Conservation (phyloP, 1,140 invertebrate genomes). For the Sarcophaga bullata region DNA sequence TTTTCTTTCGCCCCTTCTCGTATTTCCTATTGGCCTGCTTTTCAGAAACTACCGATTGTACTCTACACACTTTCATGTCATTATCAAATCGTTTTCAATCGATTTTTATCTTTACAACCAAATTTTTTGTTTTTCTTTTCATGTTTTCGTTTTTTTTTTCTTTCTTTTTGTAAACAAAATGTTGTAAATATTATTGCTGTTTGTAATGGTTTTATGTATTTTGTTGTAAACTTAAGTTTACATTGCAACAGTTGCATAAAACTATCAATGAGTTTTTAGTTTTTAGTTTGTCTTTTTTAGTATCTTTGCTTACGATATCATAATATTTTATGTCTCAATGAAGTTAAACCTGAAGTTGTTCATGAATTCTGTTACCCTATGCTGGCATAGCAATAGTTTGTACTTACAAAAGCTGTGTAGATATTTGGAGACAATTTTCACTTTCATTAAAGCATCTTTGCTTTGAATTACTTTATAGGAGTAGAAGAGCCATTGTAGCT, state of each 20-base stretch:
- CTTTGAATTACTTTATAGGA: too few relatives aligned
- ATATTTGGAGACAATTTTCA: too few relatives aligned
- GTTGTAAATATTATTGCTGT: neutral
- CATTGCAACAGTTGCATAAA: slow-evolving; percentile 14
- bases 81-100: neutral
- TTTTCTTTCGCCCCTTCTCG: too few relatives aligned
- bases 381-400: too few relatives aligned
- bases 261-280: neutral
- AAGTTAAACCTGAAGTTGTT: slow-evolving; percentile 6
- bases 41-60: neutral
- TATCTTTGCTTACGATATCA: neutral
- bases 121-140: neutral
- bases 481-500: too few relatives aligned
- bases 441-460: too few relatives aligned
- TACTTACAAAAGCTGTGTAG: too few relatives aligned
- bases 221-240: neutral
- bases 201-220: neutral
- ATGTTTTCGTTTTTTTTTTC: too few relatives aligned
- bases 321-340: slow-evolving; percentile 23
- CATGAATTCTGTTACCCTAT: neutral
- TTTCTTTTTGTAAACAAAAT: neutral
- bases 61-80: neutral
- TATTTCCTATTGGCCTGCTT: neutral
- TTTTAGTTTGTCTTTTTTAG: neutral
- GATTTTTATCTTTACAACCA: slow-evolving; percentile 7